Evolutionary conservation across 2,797 vertebrate species (phyloP).

Genomic region (Uromys caudimaculatus): DNA sequence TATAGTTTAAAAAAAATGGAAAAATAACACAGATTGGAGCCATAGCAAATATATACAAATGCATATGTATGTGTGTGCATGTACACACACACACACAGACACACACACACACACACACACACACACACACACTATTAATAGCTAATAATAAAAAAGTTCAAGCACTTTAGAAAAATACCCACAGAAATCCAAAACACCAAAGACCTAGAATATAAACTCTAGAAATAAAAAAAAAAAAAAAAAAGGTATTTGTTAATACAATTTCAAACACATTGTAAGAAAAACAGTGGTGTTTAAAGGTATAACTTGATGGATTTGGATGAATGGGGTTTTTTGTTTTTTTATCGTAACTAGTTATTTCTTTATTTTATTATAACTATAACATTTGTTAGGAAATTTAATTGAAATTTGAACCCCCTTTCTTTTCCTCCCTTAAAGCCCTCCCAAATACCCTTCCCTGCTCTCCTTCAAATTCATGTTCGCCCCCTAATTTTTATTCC

Average conservation of each 20-base stretch:
- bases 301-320: not conserved
- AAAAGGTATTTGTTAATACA: not conserved
- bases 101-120: not conserved
- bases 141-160: not conserved
- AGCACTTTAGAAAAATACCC: conserved; percentile 29
- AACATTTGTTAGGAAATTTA: not conserved
- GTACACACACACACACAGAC: fast-evolving
- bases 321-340: not conserved
- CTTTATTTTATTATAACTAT: not conserved
- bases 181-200: conserved; percentile 45
- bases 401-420: not conserved
- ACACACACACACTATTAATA: not conserved
- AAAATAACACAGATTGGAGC: not conserved
- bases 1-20: not conserved
- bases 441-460: not conserved
- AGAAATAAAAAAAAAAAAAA: not conserved
- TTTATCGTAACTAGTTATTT: not conserved
- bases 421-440: not conserved
- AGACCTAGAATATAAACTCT: not conserved
- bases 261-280: conserved; percentile 1
- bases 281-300: not conserved
- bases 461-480: not conserved
- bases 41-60: not conserved
- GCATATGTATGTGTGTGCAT: not conserved
- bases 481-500: not conserved